Evolutionary conservation across 2,113 vertebrate genomes (phyloP).

Genomic region (Progne subis): DNA sequence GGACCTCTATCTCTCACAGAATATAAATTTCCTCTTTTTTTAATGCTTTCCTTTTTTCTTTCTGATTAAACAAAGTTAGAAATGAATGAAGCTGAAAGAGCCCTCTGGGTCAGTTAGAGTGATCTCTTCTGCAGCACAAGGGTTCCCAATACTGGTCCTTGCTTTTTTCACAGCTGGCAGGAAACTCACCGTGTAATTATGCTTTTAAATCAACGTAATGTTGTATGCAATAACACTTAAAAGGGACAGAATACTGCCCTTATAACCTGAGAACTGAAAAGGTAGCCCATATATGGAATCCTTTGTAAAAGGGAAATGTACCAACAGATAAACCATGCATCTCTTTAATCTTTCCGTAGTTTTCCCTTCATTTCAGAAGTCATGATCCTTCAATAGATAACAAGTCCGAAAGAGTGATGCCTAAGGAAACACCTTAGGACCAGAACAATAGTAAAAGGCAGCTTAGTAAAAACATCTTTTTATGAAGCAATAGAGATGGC

Average conservation of each 20-base stretch:
- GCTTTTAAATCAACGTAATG: not conserved
- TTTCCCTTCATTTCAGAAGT: not conserved
- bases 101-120: not conserved
- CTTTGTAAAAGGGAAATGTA: not conserved
- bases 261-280: not conserved
- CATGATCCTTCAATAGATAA: not conserved
- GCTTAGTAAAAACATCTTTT: not conserved
- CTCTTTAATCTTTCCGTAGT: rapidly evolving
- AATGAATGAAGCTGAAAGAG: not conserved
- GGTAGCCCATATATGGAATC: not conserved
- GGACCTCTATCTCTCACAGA: not conserved
- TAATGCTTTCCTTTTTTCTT: not conserved
- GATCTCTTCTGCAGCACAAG: not conserved
- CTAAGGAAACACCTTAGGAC: not conserved
- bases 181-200: not conserved
- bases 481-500: not conserved
- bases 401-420: not conserved
- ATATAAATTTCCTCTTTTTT: not conserved
- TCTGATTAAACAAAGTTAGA: not conserved
- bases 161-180: not conserved
- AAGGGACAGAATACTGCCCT: not conserved
- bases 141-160: not conserved
- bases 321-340: not conserved
- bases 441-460: not conserved
- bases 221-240: not conserved